Evolutionary conservation across 2,113 vertebrate genomes (phyloP), one percentile per base, ranked within the genome.

Genomic region (Tretioscincus oriximinensis): DNA sequence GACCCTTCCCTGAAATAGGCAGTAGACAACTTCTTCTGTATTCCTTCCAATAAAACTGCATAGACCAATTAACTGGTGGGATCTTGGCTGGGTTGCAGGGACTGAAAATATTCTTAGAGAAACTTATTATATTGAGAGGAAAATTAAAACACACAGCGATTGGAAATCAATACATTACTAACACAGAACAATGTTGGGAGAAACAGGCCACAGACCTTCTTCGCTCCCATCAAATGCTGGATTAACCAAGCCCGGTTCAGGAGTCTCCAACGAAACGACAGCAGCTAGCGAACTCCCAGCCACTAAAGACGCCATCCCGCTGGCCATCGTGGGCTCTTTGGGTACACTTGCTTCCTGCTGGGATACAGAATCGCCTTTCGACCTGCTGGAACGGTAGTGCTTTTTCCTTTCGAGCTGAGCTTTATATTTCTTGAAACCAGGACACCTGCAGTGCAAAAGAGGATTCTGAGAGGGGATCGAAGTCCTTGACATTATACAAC

Each of bases 141-240:
- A 58, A 18, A 58, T 5, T 2, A 18, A 18, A 4, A 18, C 54
- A 1, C 4, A 14, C 54, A 58, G 54, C 4, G 12, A 58, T 58
- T 18, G 3, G 54, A 54, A 58, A 14, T 16, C 12, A 58, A 58
- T 16, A 20, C 16, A 18, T 16, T 58, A 14, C 54, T 18, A 18
- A 58, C 16, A 14, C 12, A 16, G 18, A 22, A 60, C n/a, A 45
- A 70, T 31, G 29, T 22, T 6, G 18, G 21, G 76, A 69, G 66
- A 26, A 29, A 66, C 14, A 81, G 78, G 77, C 35, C 47, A 77
- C 88, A 79, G 73, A 97, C 97, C 97, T 77, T 97, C 97, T 84
- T 98, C 97, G 70, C 93, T 93, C 93, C 97, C 97, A 88, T 98
- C 97, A 88, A 95, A 98, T 64, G 97, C 97, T 72, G 96, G 97